These are phyloP conservation scores for Acanthosoma haemorrhoidale DNA, from an alignment of 2,888 invertebrate genomes.

Conservation along the genomic window DNA sequence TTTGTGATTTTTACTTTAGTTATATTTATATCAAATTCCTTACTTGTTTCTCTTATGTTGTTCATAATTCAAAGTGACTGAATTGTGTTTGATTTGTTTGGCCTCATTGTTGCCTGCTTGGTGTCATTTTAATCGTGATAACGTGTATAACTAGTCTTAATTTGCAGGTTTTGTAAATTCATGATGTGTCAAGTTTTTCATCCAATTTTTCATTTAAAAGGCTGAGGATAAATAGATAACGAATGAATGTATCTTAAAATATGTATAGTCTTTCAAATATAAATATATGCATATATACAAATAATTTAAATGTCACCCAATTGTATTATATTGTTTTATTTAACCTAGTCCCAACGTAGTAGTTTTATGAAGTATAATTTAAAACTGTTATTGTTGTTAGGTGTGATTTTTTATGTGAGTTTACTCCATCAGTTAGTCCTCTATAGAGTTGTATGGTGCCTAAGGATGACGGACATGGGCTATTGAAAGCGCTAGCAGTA, in stretches of 20 bases:
- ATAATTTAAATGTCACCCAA: not conserved
- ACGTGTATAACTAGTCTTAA: constrained; percentile 28
- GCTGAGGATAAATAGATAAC: not conserved
- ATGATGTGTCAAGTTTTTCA: not conserved
- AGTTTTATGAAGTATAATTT: too few relatives aligned
- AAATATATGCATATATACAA: not conserved
- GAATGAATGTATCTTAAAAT: not conserved
- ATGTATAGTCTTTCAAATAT: constrained; percentile 25
- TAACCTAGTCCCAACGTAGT: not conserved
- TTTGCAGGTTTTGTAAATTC: not conserved
- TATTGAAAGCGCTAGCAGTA: too few relatives aligned
- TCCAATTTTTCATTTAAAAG: not conserved
- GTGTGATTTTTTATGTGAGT: too few relatives aligned
- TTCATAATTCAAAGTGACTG: not conserved
- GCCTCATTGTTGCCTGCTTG: not conserved
- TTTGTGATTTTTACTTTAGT: not conserved
- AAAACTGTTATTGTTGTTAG: too few relatives aligned
- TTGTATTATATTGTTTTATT: not conserved
- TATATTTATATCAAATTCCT: not conserved
- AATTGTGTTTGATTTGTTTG: not conserved
- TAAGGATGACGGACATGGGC: too few relatives aligned
- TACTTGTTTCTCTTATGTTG: too few relatives aligned
- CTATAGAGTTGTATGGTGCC: too few relatives aligned
- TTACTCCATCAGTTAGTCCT: too few relatives aligned
- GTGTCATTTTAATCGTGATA: constrained; percentile 16